Evolutionary conservation across 1,140 invertebrate genomes (phyloP).

Genomic region (Tetramorium simillimum): DNA sequence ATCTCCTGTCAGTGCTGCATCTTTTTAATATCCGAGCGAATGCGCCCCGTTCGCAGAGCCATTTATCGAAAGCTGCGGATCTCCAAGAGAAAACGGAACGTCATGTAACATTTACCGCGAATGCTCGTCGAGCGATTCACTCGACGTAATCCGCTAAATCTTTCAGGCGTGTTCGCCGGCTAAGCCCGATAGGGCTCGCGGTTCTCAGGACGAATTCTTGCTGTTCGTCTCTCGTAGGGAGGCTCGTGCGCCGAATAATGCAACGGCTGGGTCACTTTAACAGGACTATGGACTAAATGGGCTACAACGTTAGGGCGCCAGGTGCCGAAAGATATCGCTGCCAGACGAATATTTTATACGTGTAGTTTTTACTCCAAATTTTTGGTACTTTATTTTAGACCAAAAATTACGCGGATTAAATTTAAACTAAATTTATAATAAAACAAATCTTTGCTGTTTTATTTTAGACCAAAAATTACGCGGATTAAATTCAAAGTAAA

Average conservation of each 20-base stretch:
- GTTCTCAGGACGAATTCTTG: conserved; percentile 60
- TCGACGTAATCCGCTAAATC: conserved; percentile 59
- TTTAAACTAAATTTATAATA: background rate
- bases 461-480: background rate
- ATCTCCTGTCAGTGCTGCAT: conserved; percentile 40
- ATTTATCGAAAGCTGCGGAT: conserved; percentile 60
- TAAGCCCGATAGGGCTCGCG: conserved; percentile 54
- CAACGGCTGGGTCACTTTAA: conserved; percentile 39
- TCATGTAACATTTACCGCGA: conserved; percentile 60
- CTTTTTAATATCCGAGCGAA: conserved; percentile 59
- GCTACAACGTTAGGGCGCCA: background rate
- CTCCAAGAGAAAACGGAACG: conserved; percentile 56
- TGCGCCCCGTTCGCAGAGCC: conserved; percentile 46
- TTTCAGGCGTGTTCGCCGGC: conserved; percentile 55
- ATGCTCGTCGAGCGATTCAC: conserved; percentile 60
- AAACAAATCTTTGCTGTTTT: background rate
- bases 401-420: background rate
- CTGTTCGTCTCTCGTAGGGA: conserved; percentile 41
- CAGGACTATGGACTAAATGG: conserved; percentile 28
- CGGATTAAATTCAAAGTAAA: background rate
- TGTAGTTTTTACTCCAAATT: background rate
- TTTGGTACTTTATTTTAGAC: background rate
- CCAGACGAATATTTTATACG: background rate
- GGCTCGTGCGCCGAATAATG: conserved; percentile 56
- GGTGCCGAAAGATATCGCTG: background rate